Evolutionary conservation across 2,888 invertebrate genomes (phyloP), one percentile per base, ranked within the genome.

Genomic region (Branchipolynoe longqiensis): DNA sequence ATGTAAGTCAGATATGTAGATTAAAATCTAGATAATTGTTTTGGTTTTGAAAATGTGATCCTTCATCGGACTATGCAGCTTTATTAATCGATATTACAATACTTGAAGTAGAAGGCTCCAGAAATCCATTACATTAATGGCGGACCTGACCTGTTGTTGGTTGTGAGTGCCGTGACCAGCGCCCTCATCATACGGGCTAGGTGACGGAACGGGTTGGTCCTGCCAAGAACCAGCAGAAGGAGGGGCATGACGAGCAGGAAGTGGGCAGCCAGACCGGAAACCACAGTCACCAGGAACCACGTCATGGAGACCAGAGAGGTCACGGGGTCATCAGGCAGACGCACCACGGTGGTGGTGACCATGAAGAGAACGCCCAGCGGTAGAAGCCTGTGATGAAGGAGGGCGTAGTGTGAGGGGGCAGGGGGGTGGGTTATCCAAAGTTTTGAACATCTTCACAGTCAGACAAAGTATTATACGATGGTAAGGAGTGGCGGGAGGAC

Each of bases 301-400:
- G 22, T 33, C 82, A 82, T 82, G n/a, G 18, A 18, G 1, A 33
- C n/a, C 25, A 58, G 25, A 25, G 31, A 58, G 12, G 56, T n/a
- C 8, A 81, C 6, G 6, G 81, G 81, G 1, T 33, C 38, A 12
- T 82, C 82, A 4, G 22, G 18, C 18, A 58, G n/a, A 6, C n/a
- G n/a, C 18, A 82, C 58, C 56, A 82, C 82, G 0, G 82, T 38
- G 22, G 97, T 96, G 28, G 98, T 73, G 0, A 89, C 41, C 14
- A 89, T 38, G 59, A 86, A 88, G 25, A 88, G 56, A 14, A 89
- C 86, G 14, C 89, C 88, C 12, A 89, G 74, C 14, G 89, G 89
- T 28, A 86, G 83, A 36, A 86, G 82, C 88, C 87, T 86, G 91
- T 28, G n/a, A 28, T n/a, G n/a, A n/a, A n/a, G n/a, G n/a, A n/a